Conservation (phyloP, 37 sponge, comb jelly and placozoan genomes). For the Spongia lamella region DNA sequence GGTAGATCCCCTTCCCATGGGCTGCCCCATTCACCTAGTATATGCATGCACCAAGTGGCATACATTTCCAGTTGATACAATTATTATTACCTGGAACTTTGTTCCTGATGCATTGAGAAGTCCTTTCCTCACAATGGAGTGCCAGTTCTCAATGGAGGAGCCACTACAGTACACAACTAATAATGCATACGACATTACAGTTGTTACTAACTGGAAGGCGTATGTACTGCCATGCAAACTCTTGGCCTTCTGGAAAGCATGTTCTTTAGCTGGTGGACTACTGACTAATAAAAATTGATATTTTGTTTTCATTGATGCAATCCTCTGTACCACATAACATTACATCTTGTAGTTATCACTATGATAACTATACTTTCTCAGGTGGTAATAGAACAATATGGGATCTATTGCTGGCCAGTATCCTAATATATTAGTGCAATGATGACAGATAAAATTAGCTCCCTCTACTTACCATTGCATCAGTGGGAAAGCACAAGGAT, state of each 20-base stretch:
- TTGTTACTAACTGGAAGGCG: constrained; percentile 73
- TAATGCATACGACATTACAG: background rate
- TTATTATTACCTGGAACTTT: constrained; percentile 45
- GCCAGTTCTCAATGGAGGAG: constrained; percentile 84
- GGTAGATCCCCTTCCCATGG: constrained; percentile 74
- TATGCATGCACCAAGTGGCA: background rate
- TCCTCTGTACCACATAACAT: constrained; percentile 1
- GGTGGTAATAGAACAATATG: constrained; percentile 72
- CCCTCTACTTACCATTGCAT: constrained; percentile 70
- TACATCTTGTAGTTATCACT: too few relatives aligned
- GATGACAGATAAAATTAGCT: too few relatives aligned
- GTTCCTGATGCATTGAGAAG: constrained; percentile 86
- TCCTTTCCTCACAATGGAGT: constrained; percentile 80
- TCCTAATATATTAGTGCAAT: too few relatives aligned
- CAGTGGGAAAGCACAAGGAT: constrained; percentile 65
- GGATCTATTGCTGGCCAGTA: constrained; percentile 75
- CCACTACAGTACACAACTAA: constrained; percentile 47
- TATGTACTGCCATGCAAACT: constrained; percentile 56
- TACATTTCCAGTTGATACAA: background rate
- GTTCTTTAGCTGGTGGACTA: constrained; percentile 84
- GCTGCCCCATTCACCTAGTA: constrained; percentile 72
- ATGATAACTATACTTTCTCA: constrained; percentile 29
- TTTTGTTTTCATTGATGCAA: constrained; percentile 70
- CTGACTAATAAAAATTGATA: constrained; percentile 82
- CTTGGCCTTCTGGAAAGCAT: constrained; percentile 61